Percentiles rank a stretch among this genome's conserved stretches.
Conservation (phyloP, 2,113 vertebrate genomes). For the Drymodes brunneopygia region DNA sequence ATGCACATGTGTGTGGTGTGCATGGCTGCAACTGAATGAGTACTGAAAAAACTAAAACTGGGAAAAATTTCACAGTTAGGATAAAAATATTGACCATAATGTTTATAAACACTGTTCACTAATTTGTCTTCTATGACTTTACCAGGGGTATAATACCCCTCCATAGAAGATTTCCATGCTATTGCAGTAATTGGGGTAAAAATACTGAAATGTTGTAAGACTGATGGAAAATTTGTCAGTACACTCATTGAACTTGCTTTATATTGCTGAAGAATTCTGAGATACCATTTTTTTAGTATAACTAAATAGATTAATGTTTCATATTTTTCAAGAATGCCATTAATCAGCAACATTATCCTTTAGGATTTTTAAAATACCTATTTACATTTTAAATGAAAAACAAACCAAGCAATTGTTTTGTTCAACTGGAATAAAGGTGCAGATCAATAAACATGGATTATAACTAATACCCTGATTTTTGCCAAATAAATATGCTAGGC, state of each 20-base stretch:
- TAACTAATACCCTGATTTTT: not conserved
- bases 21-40: not conserved
- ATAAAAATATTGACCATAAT: not conserved
- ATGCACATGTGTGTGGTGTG: not conserved
- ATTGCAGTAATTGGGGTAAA: not conserved
- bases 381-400: not conserved
- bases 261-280: not conserved
- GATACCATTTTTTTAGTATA: not conserved
- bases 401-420: not conserved
- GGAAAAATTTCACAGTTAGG: not conserved
- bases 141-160: not conserved
- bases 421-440: not conserved
- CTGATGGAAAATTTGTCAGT: not conserved
- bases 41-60: not conserved
- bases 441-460: not conserved
- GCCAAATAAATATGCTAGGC: not conserved
- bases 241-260: not conserved
- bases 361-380: not conserved
- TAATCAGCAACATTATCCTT: not conserved
- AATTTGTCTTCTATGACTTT: not conserved
- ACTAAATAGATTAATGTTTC: not conserved
- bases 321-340: not conserved
- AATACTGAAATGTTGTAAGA: not conserved
- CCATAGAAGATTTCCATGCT: not conserved
- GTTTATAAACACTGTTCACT: not conserved